Percentiles rank a stretch among this genome's conserved stretches.
Conservation (phyloP, 2,888 invertebrate species). For the Rhingia rostrata region DNA sequence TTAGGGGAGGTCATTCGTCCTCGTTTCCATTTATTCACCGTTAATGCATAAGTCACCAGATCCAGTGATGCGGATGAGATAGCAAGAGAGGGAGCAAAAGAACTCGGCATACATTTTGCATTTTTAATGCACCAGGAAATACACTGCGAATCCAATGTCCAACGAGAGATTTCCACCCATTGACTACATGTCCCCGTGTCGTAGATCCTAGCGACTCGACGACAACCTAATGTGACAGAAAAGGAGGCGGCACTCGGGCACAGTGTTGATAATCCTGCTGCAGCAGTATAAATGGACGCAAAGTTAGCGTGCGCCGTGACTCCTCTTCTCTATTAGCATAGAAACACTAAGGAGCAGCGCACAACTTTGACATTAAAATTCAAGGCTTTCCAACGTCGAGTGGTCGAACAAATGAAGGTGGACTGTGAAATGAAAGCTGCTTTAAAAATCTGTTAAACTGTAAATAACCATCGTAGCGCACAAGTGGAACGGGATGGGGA, state of each 20-base stretch:
- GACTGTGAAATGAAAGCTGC: constrained; percentile 42
- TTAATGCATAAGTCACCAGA: constrained; percentile 55
- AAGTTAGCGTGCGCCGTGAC: constrained; percentile 36
- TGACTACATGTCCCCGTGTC: constrained; percentile 14
- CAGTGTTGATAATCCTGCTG: constrained; percentile 11
- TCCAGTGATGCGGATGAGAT: constrained; percentile 24
- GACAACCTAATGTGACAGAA: constrained; percentile 23
- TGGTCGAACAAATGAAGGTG: neutral
- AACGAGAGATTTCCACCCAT: constrained; percentile 55
- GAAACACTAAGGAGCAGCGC: constrained; percentile 25
- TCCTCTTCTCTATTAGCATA: constrained; percentile 28
- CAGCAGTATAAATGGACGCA: constrained; percentile 49
- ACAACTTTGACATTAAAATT: constrained; percentile 73
- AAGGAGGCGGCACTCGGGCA: neutral
- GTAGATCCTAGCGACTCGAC: constrained; percentile 17
- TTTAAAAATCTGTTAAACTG: constrained; percentile 59
- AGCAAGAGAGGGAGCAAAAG: constrained; percentile 6
- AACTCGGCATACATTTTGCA: constrained; percentile 70
- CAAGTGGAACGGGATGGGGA: constrained; percentile 4
- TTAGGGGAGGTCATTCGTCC: constrained; percentile 73
- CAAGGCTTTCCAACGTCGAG: constrained; percentile 50
- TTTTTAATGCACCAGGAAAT: constrained; percentile 74
- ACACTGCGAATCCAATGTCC: constrained; percentile 59
- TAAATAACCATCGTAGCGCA: constrained; percentile 38
- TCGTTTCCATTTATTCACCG: constrained; percentile 66